A percentile compares a stretch with the other conserved stretches of the same genome.
Conservation (phyloP, 2,888 invertebrate genomes). For the Rhogogaster chlorosoma region DNA sequence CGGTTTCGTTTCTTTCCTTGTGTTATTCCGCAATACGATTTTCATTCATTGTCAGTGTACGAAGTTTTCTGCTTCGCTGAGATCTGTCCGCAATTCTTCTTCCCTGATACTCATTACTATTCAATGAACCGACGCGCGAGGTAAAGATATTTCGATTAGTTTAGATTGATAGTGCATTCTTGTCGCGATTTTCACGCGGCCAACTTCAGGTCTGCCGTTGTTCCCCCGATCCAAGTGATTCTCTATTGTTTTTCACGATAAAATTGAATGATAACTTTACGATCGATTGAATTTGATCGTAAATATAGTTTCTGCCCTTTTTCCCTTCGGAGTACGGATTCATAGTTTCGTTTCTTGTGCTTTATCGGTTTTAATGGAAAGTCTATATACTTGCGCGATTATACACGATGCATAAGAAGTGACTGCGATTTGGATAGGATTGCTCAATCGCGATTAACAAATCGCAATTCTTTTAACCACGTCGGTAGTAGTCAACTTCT, state of each 20-base stretch:
- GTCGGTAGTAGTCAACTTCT: not conserved
- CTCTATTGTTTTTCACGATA: not conserved
- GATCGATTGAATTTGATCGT: not conserved
- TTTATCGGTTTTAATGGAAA: not conserved
- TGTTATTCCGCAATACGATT: not conserved
- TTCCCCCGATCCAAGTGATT: not conserved
- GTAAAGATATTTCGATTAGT: not conserved
- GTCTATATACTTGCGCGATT: not conserved
- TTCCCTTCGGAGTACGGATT: not conserved
- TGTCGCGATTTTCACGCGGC: not conserved
- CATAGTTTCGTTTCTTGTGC: not conserved
- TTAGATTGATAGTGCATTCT: not conserved
- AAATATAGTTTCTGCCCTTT: not conserved
- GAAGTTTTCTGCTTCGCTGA: not conserved
- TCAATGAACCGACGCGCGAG: not conserved
- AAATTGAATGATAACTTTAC: not conserved
- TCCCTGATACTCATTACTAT: not conserved
- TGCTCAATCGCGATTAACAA: not conserved
- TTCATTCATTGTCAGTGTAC: not conserved
- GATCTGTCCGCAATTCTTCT: not conserved
- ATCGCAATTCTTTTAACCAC: not conserved
- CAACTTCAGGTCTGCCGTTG: constrained; percentile 31
- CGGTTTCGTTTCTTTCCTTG: not conserved
- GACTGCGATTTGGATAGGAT: not conserved
- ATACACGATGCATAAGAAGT: not conserved